Evolutionary conservation across 2,888 invertebrate genomes (phyloP).

Genomic region (Galerucella pusilla): DNA sequence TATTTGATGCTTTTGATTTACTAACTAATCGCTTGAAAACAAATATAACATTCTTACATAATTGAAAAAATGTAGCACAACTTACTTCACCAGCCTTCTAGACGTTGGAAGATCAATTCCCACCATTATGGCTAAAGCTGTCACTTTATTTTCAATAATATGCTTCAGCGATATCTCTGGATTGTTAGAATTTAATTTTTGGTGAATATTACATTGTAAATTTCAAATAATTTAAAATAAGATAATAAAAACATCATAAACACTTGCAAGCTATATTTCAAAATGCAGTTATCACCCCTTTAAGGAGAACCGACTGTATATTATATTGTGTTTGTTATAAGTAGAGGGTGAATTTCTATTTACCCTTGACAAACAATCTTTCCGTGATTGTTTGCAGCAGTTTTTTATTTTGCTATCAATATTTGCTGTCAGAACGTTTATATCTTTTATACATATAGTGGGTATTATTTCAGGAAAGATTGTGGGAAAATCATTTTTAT

Average conservation of each 20-base stretch:
- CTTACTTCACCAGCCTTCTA: too few species aligned
- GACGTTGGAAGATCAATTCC: too few species aligned
- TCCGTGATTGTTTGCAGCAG: slow-evolving; percentile 36
- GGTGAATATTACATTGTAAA: background rate
- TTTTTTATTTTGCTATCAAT: slow-evolving; percentile 45
- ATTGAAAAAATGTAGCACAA: too few species aligned
- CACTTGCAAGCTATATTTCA: slow-evolving; percentile 64
- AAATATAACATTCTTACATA: too few species aligned
- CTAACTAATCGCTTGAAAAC: too few species aligned
- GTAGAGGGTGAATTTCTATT: slow-evolving; percentile 41
- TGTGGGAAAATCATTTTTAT: slow-evolving; percentile 26
- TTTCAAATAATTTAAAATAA: slow-evolving; percentile 19
- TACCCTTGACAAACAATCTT: slow-evolving; percentile 42
- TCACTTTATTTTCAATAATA: background rate
- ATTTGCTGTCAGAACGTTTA: slow-evolving; percentile 31
- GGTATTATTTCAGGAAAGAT: slow-evolving; percentile 1
- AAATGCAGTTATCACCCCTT: slow-evolving; percentile 57
- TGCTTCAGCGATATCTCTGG: background rate
- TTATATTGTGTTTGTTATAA: slow-evolving; percentile 21
- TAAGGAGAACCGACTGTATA: slow-evolving; percentile 23
- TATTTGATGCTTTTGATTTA: too few species aligned
- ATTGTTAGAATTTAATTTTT: background rate
- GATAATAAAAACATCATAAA: slow-evolving; percentile 62
- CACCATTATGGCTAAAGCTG: too few species aligned
- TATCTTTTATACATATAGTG: slow-evolving; percentile 8